Evolutionary conservation across 2,113 vertebrate species (phyloP).

Genomic region (Mastomys natalensis): DNA sequence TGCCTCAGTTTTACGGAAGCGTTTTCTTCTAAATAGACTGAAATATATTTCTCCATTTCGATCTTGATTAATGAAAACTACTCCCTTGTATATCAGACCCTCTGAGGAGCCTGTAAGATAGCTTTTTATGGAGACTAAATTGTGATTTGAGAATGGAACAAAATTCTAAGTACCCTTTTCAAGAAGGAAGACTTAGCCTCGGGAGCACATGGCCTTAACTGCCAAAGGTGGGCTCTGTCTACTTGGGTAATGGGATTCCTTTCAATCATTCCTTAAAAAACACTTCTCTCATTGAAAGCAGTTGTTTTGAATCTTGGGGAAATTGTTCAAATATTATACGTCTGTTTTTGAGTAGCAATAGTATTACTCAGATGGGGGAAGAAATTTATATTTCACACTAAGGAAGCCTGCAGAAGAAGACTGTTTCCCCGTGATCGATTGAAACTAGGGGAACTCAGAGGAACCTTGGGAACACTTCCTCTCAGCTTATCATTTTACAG

Average conservation of each 20-base stretch:
- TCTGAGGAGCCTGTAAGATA: not conserved
- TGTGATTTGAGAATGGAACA: slow-evolving; percentile 23
- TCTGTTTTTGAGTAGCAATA: not conserved
- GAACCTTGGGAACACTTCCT: not conserved
- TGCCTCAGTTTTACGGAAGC: slow-evolving; percentile 5
- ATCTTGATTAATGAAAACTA: slow-evolving; percentile 38
- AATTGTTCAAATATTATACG: not conserved
- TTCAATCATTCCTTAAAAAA: not conserved
- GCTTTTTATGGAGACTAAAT: slow-evolving; percentile 10
- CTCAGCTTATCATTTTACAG: not conserved
- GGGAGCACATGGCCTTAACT: not conserved
- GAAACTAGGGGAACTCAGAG: not conserved
- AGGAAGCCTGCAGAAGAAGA: not conserved
- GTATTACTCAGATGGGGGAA: slow-evolving; percentile 6
- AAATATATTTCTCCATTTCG: slow-evolving; percentile 33
- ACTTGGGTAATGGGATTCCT: not conserved
- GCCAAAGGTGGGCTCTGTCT: not conserved
- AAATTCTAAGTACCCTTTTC: slow-evolving; percentile 2
- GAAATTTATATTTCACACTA: slow-evolving; percentile 3
- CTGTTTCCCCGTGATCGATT: not conserved
- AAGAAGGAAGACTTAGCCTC: not conserved
- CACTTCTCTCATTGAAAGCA: not conserved
- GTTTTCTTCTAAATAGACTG: slow-evolving; percentile 4
- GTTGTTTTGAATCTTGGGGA: not conserved
- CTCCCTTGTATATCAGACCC: not conserved